Percentiles rank a stretch among this genome's conserved stretches.
Conservation (phyloP, 2,797 vertebrate species). For the Oreortyx pictus region DNA sequence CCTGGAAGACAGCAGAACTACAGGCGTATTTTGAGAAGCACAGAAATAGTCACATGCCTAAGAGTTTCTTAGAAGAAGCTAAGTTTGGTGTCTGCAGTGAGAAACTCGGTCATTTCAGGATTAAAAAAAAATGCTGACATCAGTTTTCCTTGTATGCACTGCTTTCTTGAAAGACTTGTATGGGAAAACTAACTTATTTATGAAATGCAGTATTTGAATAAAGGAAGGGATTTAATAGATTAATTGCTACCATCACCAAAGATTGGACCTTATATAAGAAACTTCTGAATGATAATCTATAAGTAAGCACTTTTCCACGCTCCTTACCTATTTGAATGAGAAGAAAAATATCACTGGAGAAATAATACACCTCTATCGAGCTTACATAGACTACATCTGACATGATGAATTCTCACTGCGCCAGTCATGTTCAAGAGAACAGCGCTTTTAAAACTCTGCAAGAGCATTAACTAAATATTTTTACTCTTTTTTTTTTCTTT, state of each 20-base stretch:
- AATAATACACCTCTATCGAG: neutral
- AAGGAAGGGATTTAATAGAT: conserved; percentile 27
- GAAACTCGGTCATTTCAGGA: conserved; percentile 44
- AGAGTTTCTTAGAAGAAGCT: conserved; percentile 43
- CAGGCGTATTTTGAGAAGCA: conserved; percentile 21
- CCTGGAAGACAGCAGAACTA: conserved; percentile 16
- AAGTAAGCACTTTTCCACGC: neutral
- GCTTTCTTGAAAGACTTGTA: conserved; percentile 31
- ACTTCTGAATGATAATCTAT: neutral
- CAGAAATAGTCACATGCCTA: conserved; percentile 23
- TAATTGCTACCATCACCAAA: conserved; percentile 8
- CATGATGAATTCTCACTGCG: neutral
- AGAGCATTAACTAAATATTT: conserved; percentile 26
- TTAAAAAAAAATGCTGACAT: conserved; percentile 51
- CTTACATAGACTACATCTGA: neutral
- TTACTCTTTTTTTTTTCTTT: neutral
- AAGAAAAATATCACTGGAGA: conserved; percentile 5
- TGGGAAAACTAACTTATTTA: conserved; percentile 34
- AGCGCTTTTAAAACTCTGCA: neutral
- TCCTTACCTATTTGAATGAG: neutral
- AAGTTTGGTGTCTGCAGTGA: conserved; percentile 30
- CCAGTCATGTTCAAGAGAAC: neutral
- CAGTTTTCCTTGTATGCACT: neutral
- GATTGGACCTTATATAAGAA: neutral
- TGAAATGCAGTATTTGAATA: conserved; percentile 35